Evolutionary conservation across 2,888 invertebrate species (phyloP), one percentile per base, ranked within the genome.

Genomic region (Zygogramma bicolorata): DNA sequence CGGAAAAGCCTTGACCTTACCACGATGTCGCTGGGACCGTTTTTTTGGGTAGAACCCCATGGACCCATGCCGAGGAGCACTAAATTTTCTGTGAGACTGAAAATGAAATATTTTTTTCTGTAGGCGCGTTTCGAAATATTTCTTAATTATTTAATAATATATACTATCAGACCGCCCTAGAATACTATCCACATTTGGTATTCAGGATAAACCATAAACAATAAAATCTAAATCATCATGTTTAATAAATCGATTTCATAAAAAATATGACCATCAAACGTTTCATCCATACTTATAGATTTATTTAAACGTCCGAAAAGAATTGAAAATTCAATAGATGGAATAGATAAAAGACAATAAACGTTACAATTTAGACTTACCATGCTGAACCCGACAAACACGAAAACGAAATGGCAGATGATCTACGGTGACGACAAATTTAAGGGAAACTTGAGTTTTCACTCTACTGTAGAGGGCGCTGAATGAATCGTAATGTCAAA

Each of bases 21-120:
- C 99, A 89, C 98, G 95, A 90, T 98, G 98, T 86, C 98, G 94
- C 80, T 92, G 92, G 81, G 97, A 95, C 81, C 99, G 93, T 90
- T 99, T 99, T 90, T 98, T 99, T 85, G 99, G 99, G 89, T 98
- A 95, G 92, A 99, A 99, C 83, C 98, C 99, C 96, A 99, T 97
- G 69, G 98, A 99, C 84, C 99, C 99, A 93, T 99, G 99, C 83
- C 99, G 96, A 83, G 99, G 99, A 57, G 99, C 99, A 86, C 98
- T 98, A 89, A 99, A 99, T 88, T 99, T 99, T 87, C 99, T 94
- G 90, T 99, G 99, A 90, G 99, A 99, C 99, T 58, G 53, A 38
- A 40, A 62, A 62, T 27, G 27, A n/a, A 15, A 53, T 40, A 25
- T 13, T 7, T 6, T 38, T 27, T 27, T 29, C 15, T 22, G 57